phyloP scores from a whole-genome alignment of 2,797 vertebrate species.

The Melanotaenia nigrans region DNA sequence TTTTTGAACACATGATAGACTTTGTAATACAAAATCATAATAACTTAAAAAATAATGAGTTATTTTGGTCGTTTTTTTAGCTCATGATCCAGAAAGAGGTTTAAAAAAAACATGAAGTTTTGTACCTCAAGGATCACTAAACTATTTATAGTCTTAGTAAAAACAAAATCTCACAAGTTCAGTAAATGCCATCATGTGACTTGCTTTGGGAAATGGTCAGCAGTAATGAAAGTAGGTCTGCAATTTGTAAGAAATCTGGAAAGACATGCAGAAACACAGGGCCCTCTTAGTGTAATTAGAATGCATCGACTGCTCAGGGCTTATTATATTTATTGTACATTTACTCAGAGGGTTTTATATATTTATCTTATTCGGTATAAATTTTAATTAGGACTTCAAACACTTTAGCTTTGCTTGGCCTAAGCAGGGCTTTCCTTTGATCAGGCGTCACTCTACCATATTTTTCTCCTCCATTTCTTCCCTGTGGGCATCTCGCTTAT shows the following conservation, averaged over 20 bases:
- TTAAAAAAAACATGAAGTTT: background rate
- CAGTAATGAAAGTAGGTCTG: constrained; percentile 54
- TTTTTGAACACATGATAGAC: background rate
- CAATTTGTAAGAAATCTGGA: constrained; percentile 69
- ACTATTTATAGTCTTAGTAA: background rate
- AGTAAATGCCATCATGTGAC: background rate
- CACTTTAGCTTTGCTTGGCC: constrained; percentile 60
- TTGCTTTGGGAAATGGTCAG: constrained; percentile 47
- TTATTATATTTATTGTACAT: constrained; percentile 76
- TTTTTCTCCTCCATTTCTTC: constrained; percentile 60
- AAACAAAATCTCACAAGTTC: constrained; percentile 3
- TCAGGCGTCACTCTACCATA: constrained; percentile 69
- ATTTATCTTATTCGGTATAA: constrained; percentile 76
- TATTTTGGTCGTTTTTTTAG: background rate
- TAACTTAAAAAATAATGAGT: too few relatives aligned
- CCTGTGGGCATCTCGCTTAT: constrained; percentile 73
- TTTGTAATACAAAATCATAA: background rate
- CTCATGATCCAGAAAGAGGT: background rate
- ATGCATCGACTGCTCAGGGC: constrained; percentile 57
- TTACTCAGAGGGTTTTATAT: constrained; percentile 69
- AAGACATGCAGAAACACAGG: constrained; percentile 64
- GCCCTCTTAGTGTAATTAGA: constrained; percentile 61
- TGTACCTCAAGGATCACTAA: background rate
- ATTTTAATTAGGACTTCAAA: constrained; percentile 86
- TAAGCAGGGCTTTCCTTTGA: constrained; percentile 80